Percentiles rank a stretch among this genome's conserved stretches.
Conservation (phyloP, 2,888 invertebrate species). For the Drosophila anomelani region DNA sequence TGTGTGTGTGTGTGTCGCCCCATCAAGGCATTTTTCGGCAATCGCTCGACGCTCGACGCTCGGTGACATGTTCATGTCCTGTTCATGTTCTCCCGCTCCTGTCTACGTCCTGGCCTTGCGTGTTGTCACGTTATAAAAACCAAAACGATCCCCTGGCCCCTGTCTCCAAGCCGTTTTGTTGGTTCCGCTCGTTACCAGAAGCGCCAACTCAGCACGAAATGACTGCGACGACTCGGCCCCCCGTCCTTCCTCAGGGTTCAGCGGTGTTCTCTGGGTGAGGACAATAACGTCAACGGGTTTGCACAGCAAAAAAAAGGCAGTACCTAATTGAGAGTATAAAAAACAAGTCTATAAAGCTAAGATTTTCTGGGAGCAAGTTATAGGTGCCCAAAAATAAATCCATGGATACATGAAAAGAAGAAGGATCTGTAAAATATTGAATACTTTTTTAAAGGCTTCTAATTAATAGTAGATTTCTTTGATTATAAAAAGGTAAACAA, state of each 20-base stretch:
- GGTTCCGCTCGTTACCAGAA: conserved; percentile 79
- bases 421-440: too few relatives aligned
- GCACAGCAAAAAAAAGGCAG: conserved; percentile 16
- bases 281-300: conserved; percentile 46
- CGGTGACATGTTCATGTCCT: conserved; percentile 56
- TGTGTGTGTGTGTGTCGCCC: conserved; percentile 13
- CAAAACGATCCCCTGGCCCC: conserved; percentile 62
- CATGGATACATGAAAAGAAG: too few relatives aligned
- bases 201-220: conserved; percentile 53
- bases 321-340: not conserved
- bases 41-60: conserved; percentile 28
- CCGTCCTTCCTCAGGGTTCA: not conserved
- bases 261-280: conserved; percentile 2
- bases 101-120: conserved; percentile 76
- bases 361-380: not conserved
- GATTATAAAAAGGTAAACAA: not conserved
- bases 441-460: too few relatives aligned
- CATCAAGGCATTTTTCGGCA: conserved; percentile 42
- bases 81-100: conserved; percentile 31
- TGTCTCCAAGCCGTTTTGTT: conserved; percentile 47
- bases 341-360: too few relatives aligned
- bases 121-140: conserved; percentile 85
- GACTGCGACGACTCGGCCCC: conserved; percentile 28
- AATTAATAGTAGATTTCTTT: too few relatives aligned
- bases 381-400: not conserved